phyloP scores from a whole-genome alignment of 2,113 vertebrate species.

The Pteropus alecto region DNA sequence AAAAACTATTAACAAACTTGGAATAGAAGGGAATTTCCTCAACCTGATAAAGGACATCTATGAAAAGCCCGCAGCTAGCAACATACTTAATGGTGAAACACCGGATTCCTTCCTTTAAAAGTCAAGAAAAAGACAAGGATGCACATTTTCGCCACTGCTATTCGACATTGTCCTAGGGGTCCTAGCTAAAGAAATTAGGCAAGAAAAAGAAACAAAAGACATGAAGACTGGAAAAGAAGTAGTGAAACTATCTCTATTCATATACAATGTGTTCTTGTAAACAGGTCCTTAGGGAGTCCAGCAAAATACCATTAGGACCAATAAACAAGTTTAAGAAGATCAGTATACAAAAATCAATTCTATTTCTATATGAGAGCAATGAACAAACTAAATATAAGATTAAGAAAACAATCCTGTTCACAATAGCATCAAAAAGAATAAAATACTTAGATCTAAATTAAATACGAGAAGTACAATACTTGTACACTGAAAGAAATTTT shows the following conservation, averaged over 20 bases:
- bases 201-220: neutral
- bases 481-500: neutral
- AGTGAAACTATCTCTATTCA: neutral
- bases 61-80: neutral
- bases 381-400: neutral
- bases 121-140: neutral
- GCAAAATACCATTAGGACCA: conserved; percentile 2
- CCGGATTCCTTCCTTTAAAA: neutral
- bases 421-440: neutral
- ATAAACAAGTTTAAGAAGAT: neutral
- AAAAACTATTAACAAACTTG: neutral
- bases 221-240: neutral
- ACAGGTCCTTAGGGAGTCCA: neutral
- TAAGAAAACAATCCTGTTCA: neutral
- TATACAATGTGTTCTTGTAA: neutral
- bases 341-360: neutral
- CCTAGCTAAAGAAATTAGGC: neutral
- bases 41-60: neutral
- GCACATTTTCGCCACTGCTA: neutral
- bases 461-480: neutral
- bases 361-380: neutral
- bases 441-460: neutral
- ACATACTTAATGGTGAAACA: neutral
- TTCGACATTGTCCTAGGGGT: neutral
- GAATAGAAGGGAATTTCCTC: neutral